Conservation (phyloP, 1,140 invertebrate genomes). For the Lucilia sericata region DNA sequence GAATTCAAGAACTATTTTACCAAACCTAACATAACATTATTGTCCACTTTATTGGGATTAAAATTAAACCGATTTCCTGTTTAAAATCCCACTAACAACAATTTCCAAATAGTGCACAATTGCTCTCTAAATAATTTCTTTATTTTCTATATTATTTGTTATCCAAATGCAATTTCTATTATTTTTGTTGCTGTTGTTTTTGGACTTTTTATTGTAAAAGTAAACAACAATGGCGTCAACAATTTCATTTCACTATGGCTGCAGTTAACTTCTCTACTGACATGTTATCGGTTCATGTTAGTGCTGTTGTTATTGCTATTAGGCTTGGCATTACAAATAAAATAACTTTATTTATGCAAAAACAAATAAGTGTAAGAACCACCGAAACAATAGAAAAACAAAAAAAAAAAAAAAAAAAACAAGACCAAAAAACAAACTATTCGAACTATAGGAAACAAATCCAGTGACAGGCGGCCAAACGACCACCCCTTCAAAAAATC, state of each 20-base stretch:
- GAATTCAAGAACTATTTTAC: too few species aligned
- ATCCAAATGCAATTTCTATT: too few species aligned
- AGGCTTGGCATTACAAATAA: conserved; percentile 13
- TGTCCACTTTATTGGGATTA: too few species aligned
- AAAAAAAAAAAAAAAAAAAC: too few species aligned
- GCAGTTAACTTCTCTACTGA: conserved; percentile 12
- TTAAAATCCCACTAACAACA: too few species aligned
- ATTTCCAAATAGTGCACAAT: neutral
- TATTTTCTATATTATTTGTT: neutral
- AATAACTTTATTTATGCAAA: conserved; percentile 19
- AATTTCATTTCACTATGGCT: conserved; percentile 3
- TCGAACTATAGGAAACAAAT: neutral
- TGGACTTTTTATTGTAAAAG: neutral
- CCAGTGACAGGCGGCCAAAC: neutral
- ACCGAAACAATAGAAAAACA: neutral
- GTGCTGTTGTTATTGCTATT: neutral
- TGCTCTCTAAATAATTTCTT: neutral
- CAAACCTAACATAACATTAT: too few species aligned
- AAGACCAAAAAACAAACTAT: neutral
- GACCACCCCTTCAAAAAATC: neutral
- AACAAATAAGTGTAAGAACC: neutral
- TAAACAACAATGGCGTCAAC: conserved; percentile 26
- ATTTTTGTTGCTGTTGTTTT: too few species aligned
- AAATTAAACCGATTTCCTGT: too few species aligned
- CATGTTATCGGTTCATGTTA: neutral